Evolutionary conservation across 2,113 vertebrate genomes (phyloP), one percentile per base, ranked within the genome.

Genomic region (Tetrax tetrax): DNA sequence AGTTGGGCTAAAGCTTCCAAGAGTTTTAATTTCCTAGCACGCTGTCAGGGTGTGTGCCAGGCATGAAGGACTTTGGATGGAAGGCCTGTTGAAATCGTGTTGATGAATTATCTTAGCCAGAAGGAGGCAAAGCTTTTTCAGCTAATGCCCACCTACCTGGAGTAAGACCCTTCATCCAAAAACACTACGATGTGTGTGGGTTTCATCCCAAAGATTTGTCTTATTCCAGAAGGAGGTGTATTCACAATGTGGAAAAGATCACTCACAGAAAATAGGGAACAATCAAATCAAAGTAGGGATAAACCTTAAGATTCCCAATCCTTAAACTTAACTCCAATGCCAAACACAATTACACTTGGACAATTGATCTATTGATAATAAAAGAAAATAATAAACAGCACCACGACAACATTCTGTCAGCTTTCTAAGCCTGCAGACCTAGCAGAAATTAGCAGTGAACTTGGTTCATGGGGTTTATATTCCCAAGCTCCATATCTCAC

Each of bases 361-460:
- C 0, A 0, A 85, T 0, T 38, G 53, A 60, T 64, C 41, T 43
- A 43, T 15, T 66, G n/a, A n/a, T 66, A 77, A 83, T 21, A 65
- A 71, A 54, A 54, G 7, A 56, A 93, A 90, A 60, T 33, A 64
- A 47, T n/a, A 38, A 88, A 48, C n/a, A 92, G 48, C 66, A 43
- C 27, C 25, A 16, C 45, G 28, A 54, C 70, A 72, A 79, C 29
- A 51, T 15, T 15, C 65, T 60, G 24, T 8, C 53, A 48, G 57
- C 48, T 64, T 63, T 54, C 61, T 12, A 12, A 60, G 28, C 33
- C 63, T 53, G 53, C 35, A 91, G 71, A 89, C 17, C 23, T 45
- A 64, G 54, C 53, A 95, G 59, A 78, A 86, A 64, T 41, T 16
- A 79, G 29, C 43, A 47, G 14, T 31, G n/a, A 71, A 7, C 33